These are phyloP conservation scores for Pituophis catenifer DNA, from an alignment of 2,113 vertebrate species.

Conservation along the genomic window DNA sequence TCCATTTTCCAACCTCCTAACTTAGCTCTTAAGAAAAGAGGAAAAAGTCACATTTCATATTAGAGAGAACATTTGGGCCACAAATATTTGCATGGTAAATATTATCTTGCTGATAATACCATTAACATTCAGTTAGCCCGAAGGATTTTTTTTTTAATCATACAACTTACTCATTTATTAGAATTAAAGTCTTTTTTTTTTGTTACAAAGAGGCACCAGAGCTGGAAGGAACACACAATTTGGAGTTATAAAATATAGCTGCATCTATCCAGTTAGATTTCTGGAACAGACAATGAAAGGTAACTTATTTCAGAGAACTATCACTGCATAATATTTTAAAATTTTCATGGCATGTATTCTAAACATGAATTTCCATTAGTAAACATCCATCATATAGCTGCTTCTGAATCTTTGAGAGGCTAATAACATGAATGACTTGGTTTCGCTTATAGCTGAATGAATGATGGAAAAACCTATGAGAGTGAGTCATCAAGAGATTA, in stretches of 20 bases:
- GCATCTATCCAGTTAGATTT: neutral
- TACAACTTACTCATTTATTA: neutral
- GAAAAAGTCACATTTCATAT: neutral
- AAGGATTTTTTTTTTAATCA: neutral
- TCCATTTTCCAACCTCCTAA: neutral
- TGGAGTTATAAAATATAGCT: neutral
- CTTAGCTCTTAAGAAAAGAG: neutral
- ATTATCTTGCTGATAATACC: neutral
- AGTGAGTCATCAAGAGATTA: neutral
- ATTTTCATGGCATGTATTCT: neutral
- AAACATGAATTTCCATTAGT: neutral
- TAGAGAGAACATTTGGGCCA: neutral
- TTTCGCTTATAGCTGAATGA: neutral
- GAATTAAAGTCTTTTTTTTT: neutral
- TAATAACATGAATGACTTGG: neutral
- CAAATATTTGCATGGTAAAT: neutral
- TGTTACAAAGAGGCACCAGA: neutral
- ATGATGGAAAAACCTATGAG: neutral
- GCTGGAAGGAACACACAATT: neutral
- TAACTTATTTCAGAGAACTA: neutral
- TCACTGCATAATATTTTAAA: neutral
- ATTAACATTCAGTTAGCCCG: neutral
- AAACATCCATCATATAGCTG: neutral
- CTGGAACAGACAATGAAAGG: neutral
- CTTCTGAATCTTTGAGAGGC: neutral